Evolutionary conservation across 2,888 invertebrate genomes (phyloP), one percentile per base, ranked within the genome.

Genomic region (Eupithecia vulgata): DNA sequence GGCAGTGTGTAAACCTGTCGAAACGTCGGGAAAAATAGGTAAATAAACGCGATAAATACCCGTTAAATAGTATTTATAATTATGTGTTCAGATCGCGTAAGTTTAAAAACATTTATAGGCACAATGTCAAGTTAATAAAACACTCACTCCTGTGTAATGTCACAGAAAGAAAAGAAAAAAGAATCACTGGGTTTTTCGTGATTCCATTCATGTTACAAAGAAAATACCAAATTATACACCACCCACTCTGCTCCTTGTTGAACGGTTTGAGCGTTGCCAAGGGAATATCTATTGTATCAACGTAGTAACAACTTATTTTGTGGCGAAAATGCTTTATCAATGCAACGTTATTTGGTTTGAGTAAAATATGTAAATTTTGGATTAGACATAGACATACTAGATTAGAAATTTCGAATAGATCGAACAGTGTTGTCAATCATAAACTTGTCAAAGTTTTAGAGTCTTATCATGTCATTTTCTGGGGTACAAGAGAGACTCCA

Each of bases 271-370:
- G 34, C 64, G 5, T 61, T 17, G 61, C 35, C 35, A 37, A 64
- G 64, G 64, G 64, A 64, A 37, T 37, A 64, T 5, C 35, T 35
- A 35, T 17, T 17, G 15, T 34, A 61, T 17, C 37, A 21, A 62
- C n/a, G 30, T 37, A 62, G 35, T 17, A 64, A 64, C 64, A 37
- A 35, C 40, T 34, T 34, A 42, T 45, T 70, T 75, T 70, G 45
- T 40, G 66, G 42, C 15, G 30, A 37, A 64, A 64, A 64, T 64
- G 37, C 35, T 64, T 21, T 64, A 64, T 37, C n/a, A n/a, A 21
- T n/a, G 64, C 37, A 15, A 64, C 64, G 64, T 64, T 37, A 37
- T 64, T 64, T 37, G n/a, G 15, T 64, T 64, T n/a, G n/a, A 35
- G 37, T n/a, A 35, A 61, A 12, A 12, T 62, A n/a, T 62, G 0